These are phyloP conservation scores for Galeopterus variegatus DNA, from an alignment of 2,113 vertebrate species.

Conservation along the genomic window DNA sequence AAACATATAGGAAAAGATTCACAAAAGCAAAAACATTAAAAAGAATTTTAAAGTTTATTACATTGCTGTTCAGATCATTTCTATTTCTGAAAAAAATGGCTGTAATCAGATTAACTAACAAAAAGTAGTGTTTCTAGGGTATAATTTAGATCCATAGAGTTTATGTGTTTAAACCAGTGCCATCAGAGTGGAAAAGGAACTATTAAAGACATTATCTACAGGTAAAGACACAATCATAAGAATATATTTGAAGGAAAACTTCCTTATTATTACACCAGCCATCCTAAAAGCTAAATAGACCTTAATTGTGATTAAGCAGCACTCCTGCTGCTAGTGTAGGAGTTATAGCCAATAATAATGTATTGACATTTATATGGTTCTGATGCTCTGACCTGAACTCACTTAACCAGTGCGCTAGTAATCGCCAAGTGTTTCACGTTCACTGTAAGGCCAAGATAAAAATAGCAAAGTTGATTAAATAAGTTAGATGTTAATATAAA, in stretches of 20 bases:
- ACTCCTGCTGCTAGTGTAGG: slow-evolving; percentile 65
- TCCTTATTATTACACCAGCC: slow-evolving; percentile 79
- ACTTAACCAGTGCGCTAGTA: slow-evolving; percentile 67
- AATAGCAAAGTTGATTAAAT: slow-evolving; percentile 57
- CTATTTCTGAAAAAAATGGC: slow-evolving; percentile 43
- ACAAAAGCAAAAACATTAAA: slow-evolving; percentile 46
- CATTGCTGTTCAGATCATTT: slow-evolving; percentile 45
- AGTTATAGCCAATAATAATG: slow-evolving; percentile 74
- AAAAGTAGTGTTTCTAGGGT: slow-evolving; percentile 57
- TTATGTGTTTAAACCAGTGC: slow-evolving; percentile 69
- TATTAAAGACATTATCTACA: slow-evolving; percentile 69
- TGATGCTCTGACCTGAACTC: slow-evolving; percentile 77
- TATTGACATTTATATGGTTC: slow-evolving; percentile 75
- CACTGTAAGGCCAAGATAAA: slow-evolving; percentile 35
- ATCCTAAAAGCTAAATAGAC: slow-evolving; percentile 75
- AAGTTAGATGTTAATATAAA: slow-evolving; percentile 66
- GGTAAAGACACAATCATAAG: slow-evolving; percentile 73
- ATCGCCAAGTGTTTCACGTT: slow-evolving; percentile 60
- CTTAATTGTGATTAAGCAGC: slow-evolving; percentile 71
- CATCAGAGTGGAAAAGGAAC: slow-evolving; percentile 38
- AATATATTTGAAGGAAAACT: slow-evolving; percentile 78
- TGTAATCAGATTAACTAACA: slow-evolving; percentile 70
- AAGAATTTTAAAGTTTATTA: slow-evolving; percentile 59
- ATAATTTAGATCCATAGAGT: slow-evolving; percentile 66
- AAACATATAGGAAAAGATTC: slow-evolving; percentile 46